These are phyloP conservation scores for Vanessa cardui DNA, from an alignment of 2,888 invertebrate genomes.

Conservation along the genomic window DNA sequence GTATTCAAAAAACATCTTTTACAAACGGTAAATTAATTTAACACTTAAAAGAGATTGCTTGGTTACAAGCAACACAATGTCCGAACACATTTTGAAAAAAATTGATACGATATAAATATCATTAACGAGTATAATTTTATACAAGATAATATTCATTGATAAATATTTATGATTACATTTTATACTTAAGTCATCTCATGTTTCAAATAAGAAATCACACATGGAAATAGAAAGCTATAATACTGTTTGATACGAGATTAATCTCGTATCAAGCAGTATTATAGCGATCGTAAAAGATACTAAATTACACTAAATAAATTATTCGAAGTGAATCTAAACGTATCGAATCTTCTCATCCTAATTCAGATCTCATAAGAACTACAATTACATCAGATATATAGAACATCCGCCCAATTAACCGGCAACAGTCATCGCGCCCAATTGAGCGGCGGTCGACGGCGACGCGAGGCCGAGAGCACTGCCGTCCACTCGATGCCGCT, in stretches of 20 bases:
- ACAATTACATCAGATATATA: conserved; percentile 9
- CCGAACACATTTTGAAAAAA: no score
- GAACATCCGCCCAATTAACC: conserved; percentile 14
- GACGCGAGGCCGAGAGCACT: not conserved
- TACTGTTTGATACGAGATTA: not conserved
- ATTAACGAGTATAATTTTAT: no score
- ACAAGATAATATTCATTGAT: no score
- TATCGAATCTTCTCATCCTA: not conserved
- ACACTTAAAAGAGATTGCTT: no score
- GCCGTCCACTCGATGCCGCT: not conserved
- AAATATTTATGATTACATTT: no score
- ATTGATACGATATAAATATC: no score
- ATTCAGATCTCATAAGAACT: conserved; percentile 11
- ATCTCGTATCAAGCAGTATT: no score
- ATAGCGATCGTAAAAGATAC: not conserved
- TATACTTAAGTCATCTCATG: no score
- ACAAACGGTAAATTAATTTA: no score
- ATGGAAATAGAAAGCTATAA: not conserved
- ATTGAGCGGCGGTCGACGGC: conserved; percentile 4
- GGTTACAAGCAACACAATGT: no score
- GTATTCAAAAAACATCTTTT: no score
- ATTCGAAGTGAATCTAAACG: not conserved
- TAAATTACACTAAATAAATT: conserved; percentile 2
- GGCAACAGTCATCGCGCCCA: conserved; percentile 8
- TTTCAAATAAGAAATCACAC: not conserved